Conservation (phyloP, 2,888 invertebrate species). For the Epinotia demarniana region DNA sequence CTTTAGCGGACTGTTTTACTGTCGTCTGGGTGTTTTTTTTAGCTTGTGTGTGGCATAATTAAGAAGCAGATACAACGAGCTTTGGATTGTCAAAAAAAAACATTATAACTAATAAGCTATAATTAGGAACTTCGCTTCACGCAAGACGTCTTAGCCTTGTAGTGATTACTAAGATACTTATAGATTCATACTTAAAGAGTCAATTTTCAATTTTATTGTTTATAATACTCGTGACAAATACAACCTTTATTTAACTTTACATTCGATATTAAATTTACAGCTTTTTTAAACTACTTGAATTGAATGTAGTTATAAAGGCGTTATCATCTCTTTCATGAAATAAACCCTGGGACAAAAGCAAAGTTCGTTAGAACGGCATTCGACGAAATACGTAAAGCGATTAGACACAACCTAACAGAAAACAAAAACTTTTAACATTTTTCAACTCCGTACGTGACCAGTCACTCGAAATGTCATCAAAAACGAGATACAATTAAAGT, state of each 20-base stretch:
- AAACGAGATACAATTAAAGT: background rate
- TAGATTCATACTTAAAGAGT: no score
- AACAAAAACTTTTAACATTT: conserved; percentile 53
- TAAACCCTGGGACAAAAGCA: background rate
- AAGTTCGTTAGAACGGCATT: background rate
- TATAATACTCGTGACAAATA: background rate
- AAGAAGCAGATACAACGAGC: background rate
- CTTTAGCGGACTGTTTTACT: no score
- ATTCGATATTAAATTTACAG: background rate
- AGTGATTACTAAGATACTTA: background rate
- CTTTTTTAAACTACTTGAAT: background rate
- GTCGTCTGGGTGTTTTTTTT: no score
- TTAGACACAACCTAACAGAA: conserved; percentile 43
- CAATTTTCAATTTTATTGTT: background rate
- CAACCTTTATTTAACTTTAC: background rate
- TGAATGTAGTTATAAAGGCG: background rate
- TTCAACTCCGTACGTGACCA: conserved; percentile 70
- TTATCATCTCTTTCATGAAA: background rate
- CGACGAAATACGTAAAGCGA: conserved; percentile 17
- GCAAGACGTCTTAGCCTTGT: background rate
- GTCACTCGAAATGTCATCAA: background rate
- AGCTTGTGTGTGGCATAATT: no score
- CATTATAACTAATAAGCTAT: conserved; percentile 1
- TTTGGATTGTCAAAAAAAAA: background rate
- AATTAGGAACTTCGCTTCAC: conserved; percentile 1